These are phyloP conservation scores for Chaitophorus viminalis DNA, from an alignment of 2,888 invertebrate species.

Conservation along the genomic window DNA sequence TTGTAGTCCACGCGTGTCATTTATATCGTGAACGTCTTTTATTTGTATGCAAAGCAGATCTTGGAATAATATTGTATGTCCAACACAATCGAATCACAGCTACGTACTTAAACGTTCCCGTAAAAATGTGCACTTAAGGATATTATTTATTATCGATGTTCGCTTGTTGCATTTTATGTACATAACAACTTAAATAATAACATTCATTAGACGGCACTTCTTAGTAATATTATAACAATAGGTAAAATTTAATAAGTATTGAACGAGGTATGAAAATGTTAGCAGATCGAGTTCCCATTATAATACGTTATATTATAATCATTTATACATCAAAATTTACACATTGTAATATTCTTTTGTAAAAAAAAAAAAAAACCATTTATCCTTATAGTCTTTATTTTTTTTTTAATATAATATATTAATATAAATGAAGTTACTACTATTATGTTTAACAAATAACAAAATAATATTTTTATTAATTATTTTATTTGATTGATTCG, in stretches of 20 bases:
- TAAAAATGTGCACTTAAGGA: neutral
- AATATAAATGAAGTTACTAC: too few relatives aligned
- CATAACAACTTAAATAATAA: neutral
- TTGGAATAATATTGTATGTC: neutral
- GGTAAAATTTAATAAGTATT: too few relatives aligned
- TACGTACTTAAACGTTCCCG: neutral
- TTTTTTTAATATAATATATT: neutral
- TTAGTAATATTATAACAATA: neutral
- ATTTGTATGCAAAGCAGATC: neutral
- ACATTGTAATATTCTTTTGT: neutral
- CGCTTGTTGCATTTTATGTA: neutral
- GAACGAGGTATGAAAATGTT: too few relatives aligned
- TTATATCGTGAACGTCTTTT: neutral
- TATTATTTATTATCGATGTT: neutral
- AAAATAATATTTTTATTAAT: neutral
- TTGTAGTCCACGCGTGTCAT: neutral
- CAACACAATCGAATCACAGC: neutral
- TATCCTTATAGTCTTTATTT: neutral
- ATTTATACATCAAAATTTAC: neutral
- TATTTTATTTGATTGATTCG: too few relatives aligned
- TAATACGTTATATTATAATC: neutral
- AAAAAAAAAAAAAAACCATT: neutral
- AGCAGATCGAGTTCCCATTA: too few relatives aligned
- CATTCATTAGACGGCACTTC: neutral
- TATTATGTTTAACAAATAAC: neutral